These are phyloP conservation scores for Operophtera brumata DNA, from an alignment of 2,888 invertebrate species.

Conservation along the genomic window DNA sequence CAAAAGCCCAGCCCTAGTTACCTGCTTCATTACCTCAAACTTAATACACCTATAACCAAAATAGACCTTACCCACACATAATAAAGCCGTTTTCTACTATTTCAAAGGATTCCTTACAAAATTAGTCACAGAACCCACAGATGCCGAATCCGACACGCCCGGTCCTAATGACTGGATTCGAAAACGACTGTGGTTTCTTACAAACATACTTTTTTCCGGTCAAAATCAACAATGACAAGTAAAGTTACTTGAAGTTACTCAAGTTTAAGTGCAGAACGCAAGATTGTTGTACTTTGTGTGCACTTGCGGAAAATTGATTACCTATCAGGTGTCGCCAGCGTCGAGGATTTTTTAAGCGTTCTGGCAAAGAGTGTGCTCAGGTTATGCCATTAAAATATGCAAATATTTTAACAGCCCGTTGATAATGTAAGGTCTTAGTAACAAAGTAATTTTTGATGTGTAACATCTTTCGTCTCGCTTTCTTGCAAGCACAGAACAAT, in stretches of 20 bases:
- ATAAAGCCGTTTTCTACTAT: slow-evolving; percentile 12
- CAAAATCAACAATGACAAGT: slow-evolving; percentile 36
- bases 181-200: slow-evolving; percentile 33
- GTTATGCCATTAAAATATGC: slow-evolving; percentile 10
- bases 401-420: slow-evolving; percentile 4
- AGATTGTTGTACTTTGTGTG: slow-evolving; percentile 42
- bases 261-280: slow-evolving; percentile 25
- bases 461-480: too few species aligned
- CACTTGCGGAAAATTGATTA: slow-evolving; percentile 70
- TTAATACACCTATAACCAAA: slow-evolving; percentile 11
- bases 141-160: slow-evolving; percentile 62
- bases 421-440: too few species aligned
- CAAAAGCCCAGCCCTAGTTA: slow-evolving; percentile 24
- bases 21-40: slow-evolving; percentile 17
- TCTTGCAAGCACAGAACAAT: too few species aligned
- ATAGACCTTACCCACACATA: slow-evolving; percentile 7
- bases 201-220: slow-evolving; percentile 40
- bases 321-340: slow-evolving; percentile 47
- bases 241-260: slow-evolving; percentile 20
- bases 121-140: slow-evolving; percentile 43
- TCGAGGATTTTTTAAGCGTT: slow-evolving; percentile 7
- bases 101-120: slow-evolving; percentile 7
- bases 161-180: slow-evolving; percentile 56
- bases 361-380: slow-evolving; percentile 10
- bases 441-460: too few species aligned